A percentile compares a stretch with the other conserved stretches of the same genome.
These are phyloP conservation scores for Lasius fuliginosus DNA, from an alignment of 2,888 invertebrate species.

Conservation along the genomic window DNA sequence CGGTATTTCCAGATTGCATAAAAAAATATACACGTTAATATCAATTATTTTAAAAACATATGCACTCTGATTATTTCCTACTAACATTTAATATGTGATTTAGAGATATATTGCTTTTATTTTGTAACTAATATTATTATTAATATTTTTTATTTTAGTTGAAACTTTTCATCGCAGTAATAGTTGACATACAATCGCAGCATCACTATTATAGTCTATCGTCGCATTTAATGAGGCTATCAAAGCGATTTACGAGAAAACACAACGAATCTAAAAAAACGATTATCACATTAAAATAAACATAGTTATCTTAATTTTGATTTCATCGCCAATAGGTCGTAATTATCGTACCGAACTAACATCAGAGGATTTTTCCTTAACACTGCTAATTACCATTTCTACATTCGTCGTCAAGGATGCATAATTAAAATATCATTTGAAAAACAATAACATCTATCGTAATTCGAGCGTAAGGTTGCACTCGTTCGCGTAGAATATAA, in stretches of 20 bases:
- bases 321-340: not conserved
- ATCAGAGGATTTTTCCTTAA: no score
- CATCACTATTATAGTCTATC: not conserved
- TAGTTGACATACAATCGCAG: not conserved
- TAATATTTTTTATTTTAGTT: not conserved
- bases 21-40: not conserved
- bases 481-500: not conserved
- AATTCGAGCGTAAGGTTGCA: not conserved
- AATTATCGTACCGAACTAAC: not conserved
- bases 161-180: not conserved
- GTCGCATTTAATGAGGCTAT: not conserved
- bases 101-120: not conserved
- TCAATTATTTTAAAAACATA: not conserved
- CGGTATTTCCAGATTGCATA: not conserved
- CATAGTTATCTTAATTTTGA: not conserved
- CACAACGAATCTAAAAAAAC: not conserved
- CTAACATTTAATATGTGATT: not conserved
- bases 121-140: not conserved
- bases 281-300: not conserved
- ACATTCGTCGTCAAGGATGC: not conserved
- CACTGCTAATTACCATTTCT: not conserved
- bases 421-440: not conserved
- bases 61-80: not conserved
- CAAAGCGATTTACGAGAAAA: not conserved
- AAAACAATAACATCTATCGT: not conserved